These are phyloP conservation scores for Steatocranus sp. DNA, from an alignment of 2,797 vertebrate genomes.

Conservation along the genomic window DNA sequence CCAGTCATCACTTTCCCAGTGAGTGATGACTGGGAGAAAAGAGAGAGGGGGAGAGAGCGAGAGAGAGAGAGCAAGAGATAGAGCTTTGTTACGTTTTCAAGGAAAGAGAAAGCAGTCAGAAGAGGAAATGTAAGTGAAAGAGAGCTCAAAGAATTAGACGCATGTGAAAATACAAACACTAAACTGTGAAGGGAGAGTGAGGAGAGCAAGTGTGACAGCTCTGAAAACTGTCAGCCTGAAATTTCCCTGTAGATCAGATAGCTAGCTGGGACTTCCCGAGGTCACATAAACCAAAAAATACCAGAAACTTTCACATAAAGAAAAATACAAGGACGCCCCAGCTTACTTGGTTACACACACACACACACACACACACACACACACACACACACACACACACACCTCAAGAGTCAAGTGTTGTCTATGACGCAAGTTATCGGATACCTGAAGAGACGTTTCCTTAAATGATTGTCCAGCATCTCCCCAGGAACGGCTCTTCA, in stretches of 20 bases:
- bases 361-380: not conserved
- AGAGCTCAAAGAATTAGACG: not conserved
- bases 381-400: not conserved
- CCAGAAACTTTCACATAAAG: accelerated
- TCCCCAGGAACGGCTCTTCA: not conserved
- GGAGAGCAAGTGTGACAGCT: not conserved
- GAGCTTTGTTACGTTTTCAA: not conserved
- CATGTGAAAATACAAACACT: not conserved
- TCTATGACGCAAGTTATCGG: not conserved
- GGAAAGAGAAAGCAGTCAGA: not conserved
- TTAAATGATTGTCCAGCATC: not conserved
- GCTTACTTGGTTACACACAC: not conserved
- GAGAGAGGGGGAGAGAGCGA: accelerated
- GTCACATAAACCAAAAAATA: not conserved
- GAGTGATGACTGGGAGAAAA: not conserved
- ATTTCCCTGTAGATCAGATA: not conserved
- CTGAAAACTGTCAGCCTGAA: not conserved
- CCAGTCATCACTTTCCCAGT: no score
- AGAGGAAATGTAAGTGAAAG: not conserved
- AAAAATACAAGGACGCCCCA: accelerated
- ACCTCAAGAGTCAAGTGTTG: not conserved
- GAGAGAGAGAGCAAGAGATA: not conserved
- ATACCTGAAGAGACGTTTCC: not conserved
- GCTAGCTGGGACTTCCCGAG: not conserved
- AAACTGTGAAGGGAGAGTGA: not conserved